These are phyloP conservation scores for Lycia hirtaria DNA, from an alignment of 2,888 invertebrate species.

Conservation along the genomic window DNA sequence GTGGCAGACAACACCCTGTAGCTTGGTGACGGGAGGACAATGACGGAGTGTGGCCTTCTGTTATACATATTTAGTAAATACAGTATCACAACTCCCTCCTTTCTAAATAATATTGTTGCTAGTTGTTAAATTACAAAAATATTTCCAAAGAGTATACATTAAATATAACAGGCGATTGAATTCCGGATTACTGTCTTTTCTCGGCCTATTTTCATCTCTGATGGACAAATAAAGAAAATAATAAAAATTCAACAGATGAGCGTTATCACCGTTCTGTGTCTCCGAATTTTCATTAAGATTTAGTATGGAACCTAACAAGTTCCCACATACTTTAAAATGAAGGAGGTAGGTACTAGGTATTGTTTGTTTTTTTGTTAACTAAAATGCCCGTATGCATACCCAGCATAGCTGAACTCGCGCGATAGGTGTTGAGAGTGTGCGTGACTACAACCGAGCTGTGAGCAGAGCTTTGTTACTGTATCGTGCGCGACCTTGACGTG, in stretches of 20 bases:
- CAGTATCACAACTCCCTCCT: constrained; percentile 2
- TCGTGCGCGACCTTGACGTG: constrained; percentile 62
- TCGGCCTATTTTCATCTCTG: too few relatives aligned
- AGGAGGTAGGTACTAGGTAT: too few relatives aligned
- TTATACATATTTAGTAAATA: constrained; percentile 6
- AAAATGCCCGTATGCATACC: neutral
- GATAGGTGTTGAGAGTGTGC: constrained; percentile 8
- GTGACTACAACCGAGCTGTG: neutral
- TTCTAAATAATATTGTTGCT: neutral
- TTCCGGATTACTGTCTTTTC: too few relatives aligned
- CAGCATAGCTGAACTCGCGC: constrained; percentile 4
- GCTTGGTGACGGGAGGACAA: constrained; percentile 20
- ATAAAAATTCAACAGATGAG: too few relatives aligned
- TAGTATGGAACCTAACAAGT: too few relatives aligned
- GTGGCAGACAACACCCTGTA: constrained; percentile 21
- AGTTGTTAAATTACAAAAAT: neutral
- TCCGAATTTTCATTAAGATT: too few relatives aligned
- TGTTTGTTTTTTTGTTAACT: too few relatives aligned
- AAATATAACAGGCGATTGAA: too few relatives aligned
- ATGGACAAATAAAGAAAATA: too few relatives aligned
- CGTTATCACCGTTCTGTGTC: too few relatives aligned
- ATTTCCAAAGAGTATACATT: neutral
- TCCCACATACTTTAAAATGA: too few relatives aligned
- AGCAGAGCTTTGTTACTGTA: constrained; percentile 1
- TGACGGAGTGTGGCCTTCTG: constrained; percentile 30